These are phyloP conservation scores for Drosophila mayaguana DNA, from an alignment of 2,888 invertebrate genomes.

Conservation along the genomic window DNA sequence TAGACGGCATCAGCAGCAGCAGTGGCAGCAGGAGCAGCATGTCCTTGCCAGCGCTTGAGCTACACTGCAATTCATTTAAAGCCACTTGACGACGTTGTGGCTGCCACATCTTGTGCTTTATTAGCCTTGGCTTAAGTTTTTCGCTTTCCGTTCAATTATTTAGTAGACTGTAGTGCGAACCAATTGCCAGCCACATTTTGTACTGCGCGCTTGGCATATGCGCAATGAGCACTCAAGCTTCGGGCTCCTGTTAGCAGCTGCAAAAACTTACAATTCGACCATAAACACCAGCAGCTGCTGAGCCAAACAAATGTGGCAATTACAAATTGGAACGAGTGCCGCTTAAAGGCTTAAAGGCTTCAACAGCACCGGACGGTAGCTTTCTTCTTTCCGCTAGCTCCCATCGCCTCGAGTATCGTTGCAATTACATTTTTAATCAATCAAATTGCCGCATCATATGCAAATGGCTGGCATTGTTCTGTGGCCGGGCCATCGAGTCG, in stretches of 20 bases:
- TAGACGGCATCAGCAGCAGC: conserved; percentile 23
- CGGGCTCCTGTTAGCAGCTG: conserved; percentile 24
- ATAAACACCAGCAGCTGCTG: conserved; percentile 8
- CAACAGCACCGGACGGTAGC: not conserved
- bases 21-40: conserved; percentile 30
- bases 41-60: conserved; percentile 31
- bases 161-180: conserved; percentile 14
- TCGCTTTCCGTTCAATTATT: conserved; percentile 26
- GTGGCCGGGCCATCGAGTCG: conserved; percentile 31
- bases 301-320: conserved; percentile 26
- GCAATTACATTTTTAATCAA: conserved; percentile 74
- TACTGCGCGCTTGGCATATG: conserved; percentile 24
- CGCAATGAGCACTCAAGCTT: conserved; percentile 17
- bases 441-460: conserved; percentile 60
- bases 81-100: conserved; percentile 48
- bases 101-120: conserved; percentile 37
- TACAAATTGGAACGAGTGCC: conserved; percentile 24
- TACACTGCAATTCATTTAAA: conserved; percentile 57
- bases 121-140: conserved; percentile 25
- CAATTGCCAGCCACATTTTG: conserved; percentile 20
- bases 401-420: conserved; percentile 4
- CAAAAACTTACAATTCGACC: conserved; percentile 13
- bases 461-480: conserved; percentile 48
- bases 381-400: not conserved
- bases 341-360: conserved; percentile 17